These are phyloP conservation scores for Petaurus breviceps DNA, from an alignment of 2,113 vertebrate species.

Conservation along the genomic window DNA sequence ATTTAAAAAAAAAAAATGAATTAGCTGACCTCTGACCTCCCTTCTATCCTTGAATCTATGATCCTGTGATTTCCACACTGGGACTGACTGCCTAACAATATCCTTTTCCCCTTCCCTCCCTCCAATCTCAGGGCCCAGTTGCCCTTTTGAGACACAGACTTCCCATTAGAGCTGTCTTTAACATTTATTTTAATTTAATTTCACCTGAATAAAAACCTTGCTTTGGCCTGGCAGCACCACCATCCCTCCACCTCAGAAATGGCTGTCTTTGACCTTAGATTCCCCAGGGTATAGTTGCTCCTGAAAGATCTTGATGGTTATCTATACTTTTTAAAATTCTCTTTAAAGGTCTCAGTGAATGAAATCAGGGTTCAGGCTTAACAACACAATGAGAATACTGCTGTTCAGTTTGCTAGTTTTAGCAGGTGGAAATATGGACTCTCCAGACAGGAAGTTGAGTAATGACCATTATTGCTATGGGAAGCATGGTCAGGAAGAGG, in stretches of 20 bases:
- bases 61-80: not conserved
- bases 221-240: not conserved
- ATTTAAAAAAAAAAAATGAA: not conserved
- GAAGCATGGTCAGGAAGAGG: slow-evolving; percentile 70
- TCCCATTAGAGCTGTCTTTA: not conserved
- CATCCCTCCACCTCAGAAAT: not conserved
- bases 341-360: not conserved
- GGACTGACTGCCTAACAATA: not conserved
- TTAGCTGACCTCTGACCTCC: not conserved
- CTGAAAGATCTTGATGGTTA: not conserved
- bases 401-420: not conserved
- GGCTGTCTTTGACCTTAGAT: not conserved
- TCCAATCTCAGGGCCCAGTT: not conserved
- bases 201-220: not conserved
- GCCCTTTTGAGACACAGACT: not conserved
- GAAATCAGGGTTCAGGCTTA: not conserved
- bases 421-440: slow-evolving; percentile 31
- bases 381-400: not conserved
- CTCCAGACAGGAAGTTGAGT: slow-evolving; percentile 62
- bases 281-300: not conserved
- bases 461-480: slow-evolving; percentile 42
- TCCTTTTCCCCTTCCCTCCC: not conserved
- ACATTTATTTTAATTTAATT: not conserved
- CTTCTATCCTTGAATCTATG: not conserved
- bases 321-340: not conserved